Conservation (phyloP, 1,140 invertebrate genomes). For the Phortica variegata region DNA sequence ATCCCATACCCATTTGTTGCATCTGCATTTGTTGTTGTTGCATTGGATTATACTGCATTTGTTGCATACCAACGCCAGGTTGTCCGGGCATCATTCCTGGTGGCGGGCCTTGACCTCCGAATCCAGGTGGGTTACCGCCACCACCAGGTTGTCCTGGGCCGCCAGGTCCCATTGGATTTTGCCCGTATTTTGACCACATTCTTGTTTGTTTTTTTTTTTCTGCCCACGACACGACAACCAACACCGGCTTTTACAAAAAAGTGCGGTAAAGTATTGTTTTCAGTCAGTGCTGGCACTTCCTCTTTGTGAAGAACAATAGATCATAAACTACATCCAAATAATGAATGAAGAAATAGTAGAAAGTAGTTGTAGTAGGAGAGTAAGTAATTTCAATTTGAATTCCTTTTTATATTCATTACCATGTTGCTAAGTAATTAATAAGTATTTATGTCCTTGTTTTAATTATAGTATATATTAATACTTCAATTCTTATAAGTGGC, state of each 20-base stretch:
- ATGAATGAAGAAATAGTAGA: too few species aligned
- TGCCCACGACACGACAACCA: background rate
- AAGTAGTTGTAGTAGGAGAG: too few species aligned
- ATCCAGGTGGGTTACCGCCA: constrained; percentile 28
- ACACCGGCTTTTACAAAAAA: constrained; percentile 8
- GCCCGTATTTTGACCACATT: constrained; percentile 42
- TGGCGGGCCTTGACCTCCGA: constrained; percentile 25
- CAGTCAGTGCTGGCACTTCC: background rate
- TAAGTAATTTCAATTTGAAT: too few species aligned
- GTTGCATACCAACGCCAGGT: constrained; percentile 23
- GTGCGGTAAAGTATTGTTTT: background rate
- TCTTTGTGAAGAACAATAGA: too few species aligned
- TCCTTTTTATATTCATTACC: too few species aligned
- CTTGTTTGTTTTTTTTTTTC: constrained; percentile 1
- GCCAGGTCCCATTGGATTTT: constrained; percentile 25
- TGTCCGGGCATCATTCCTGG: constrained; percentile 45
- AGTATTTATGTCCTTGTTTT: too few species aligned
- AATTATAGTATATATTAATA: too few species aligned
- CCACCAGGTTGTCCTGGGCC: background rate
- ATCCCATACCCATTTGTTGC: constrained; percentile 40
- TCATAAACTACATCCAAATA: too few species aligned
- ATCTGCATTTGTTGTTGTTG: constrained; percentile 36
- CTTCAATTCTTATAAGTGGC: too few species aligned
- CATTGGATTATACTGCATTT: constrained; percentile 40
- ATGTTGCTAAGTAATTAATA: too few species aligned